Base-by-base conservation (phyloP, 2,888 invertebrate species). In the Dexiosoma caninum region DNA sequence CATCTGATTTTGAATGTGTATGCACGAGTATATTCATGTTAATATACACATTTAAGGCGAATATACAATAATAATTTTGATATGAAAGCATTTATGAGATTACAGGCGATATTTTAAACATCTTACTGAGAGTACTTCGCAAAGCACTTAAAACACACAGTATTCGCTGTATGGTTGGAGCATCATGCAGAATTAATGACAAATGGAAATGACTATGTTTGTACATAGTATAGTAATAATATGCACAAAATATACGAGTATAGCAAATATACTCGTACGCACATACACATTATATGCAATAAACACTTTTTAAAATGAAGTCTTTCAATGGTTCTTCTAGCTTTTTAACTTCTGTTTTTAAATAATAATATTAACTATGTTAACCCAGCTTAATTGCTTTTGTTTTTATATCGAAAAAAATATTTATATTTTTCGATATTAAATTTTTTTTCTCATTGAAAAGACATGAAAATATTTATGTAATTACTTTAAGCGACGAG, bases 111-210 rank as follows among this genome's bases (percentile, higher is more conserved):
- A 46, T 70, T 57, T 14, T 57, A 55, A 70, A 12, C n/a, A 42
- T 16, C 40, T 57, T 57, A 46, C 57, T 64, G 62, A 76, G 49
- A 59, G 44, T n/a, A 59, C 40, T 14, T 12, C 32, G 16, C 21
- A 37, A 23, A 62, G 16, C 66, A 51, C 59, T 67, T 59, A 51
- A 42, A 35, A 10, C 35, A 19, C 12, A 62, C 49, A 64, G 8
- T 44, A 21, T 10, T 35, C 30, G 23, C n/a, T n/a, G n/a, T n/a
- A n/a, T n/a, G n/a, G n/a, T n/a, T n/a, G 51, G 27, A 23, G 44
- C 1, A 53, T 16, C 44, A 51, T 62, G 35, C 62, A 62, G n/a
- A n/a, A 14, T 72, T 40, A 37, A 27, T 12, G 51, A 42, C 40
- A 14, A 49, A 23, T 40, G n/a, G 49, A 71, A 40, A 60, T 70